Percentiles rank a stretch among this genome's conserved stretches.
These are phyloP conservation scores for Phrynocephalus guinanensis DNA, from an alignment of 2,797 vertebrate species.

Conservation along the genomic window DNA sequence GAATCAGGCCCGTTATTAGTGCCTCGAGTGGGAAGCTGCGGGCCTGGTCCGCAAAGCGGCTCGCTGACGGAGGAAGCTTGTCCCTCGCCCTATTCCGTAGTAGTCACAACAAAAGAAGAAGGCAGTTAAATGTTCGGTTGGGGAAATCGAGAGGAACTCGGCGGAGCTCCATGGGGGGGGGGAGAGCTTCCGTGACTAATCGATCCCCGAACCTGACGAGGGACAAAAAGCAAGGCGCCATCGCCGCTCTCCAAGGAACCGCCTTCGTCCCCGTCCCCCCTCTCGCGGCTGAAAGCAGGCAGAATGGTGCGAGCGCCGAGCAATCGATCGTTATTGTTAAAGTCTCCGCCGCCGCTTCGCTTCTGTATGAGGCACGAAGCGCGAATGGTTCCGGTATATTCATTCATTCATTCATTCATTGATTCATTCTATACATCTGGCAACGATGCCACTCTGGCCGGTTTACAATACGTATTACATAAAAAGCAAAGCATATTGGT, in stretches of 20 bases:
- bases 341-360: no score
- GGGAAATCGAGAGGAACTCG: fast-evolving
- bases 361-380: no score
- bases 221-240: background rate
- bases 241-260: no score
- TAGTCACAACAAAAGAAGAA: background rate
- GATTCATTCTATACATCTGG: no score
- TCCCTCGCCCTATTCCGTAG: fast-evolving
- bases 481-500: no score
- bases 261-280: no score
- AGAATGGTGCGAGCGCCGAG: background rate
- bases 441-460: no score
- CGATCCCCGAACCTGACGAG: conserved; percentile 1
- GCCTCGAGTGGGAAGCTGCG: fast-evolving
- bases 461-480: no score
- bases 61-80: fast-evolving
- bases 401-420: no score
- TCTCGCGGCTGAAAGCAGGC: background rate
- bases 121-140: no score
- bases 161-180: background rate
- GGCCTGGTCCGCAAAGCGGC: background rate
- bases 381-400: no score
- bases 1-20: no score
- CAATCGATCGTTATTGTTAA: background rate
- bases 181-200: conserved; percentile 20